These are phyloP conservation scores for Fragum sueziense DNA, from an alignment of 2,888 invertebrate species.

Conservation along the genomic window DNA sequence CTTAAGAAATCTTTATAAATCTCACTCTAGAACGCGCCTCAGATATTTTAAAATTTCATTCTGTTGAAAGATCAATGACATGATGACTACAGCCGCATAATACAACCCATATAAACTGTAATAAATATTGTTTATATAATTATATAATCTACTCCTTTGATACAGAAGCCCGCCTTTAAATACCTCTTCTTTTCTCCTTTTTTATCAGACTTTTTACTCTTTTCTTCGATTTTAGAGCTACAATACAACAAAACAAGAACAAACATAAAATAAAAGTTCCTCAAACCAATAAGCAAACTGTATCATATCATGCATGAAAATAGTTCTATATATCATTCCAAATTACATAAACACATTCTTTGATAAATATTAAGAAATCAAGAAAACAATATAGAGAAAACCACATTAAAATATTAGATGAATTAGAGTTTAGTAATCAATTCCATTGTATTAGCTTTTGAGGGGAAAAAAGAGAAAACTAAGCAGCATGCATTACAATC, in stretches of 20 bases:
- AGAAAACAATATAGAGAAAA: neutral
- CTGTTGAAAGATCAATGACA: no score
- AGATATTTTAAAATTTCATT: no score
- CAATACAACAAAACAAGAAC: conserved; percentile 7
- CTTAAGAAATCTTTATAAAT: no score
- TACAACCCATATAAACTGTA: no score
- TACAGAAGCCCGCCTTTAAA: neutral
- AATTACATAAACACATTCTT: neutral
- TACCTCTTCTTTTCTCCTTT: conserved; percentile 56
- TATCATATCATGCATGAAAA: neutral
- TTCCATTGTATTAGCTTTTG: no score
- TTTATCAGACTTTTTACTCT: conserved; percentile 45
- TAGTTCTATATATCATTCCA: neutral
- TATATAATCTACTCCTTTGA: neutral
- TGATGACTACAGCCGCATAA: no score
- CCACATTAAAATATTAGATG: no score
- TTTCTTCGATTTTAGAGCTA: conserved; percentile 53
- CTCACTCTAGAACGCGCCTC: no score
- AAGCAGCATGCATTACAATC: no score
- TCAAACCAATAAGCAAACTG: neutral
- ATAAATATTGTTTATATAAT: no score
- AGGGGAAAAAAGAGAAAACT: no score
- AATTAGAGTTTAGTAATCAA: no score
- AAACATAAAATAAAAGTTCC: neutral
- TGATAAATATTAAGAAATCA: neutral